Percentiles rank a stretch among this genome's conserved stretches.
phyloP scores from a whole-genome alignment of 2,888 invertebrate genomes.

The Agonopterix arenella region DNA sequence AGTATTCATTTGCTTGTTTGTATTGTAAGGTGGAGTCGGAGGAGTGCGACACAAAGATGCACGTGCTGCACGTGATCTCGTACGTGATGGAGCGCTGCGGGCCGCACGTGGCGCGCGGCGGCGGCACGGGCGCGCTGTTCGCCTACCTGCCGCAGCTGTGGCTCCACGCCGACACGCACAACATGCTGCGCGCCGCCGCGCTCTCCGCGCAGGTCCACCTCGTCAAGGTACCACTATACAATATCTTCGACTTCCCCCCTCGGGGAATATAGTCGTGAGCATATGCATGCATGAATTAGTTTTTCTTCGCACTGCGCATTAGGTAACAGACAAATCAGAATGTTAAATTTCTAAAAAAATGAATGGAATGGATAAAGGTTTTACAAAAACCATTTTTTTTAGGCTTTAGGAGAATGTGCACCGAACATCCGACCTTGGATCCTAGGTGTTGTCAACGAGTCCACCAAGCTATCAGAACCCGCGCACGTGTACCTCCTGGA shows the following conservation, averaged over 20 bases:
- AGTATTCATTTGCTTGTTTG: too few species aligned
- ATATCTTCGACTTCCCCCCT: too few species aligned
- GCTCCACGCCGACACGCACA: slow-evolving; percentile 91
- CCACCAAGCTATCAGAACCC: slow-evolving; percentile 85
- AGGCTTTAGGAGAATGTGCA: slow-evolving; percentile 78
- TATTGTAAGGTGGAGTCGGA: slow-evolving; percentile 84
- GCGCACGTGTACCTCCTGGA: slow-evolving; percentile 94
- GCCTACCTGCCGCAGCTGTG: slow-evolving; percentile 92
- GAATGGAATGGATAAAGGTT: too few species aligned
- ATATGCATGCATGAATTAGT: too few species aligned
- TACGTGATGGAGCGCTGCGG: slow-evolving; percentile 93
- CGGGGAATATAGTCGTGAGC: too few species aligned
- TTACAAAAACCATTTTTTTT: too few species aligned
- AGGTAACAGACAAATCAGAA: too few species aligned
- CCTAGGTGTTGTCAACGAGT: slow-evolving; percentile 66
- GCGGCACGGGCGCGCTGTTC: slow-evolving; percentile 82
- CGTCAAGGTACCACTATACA: slow-evolving; percentile 80
- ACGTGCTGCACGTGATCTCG: slow-evolving; percentile 92
- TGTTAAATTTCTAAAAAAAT: too few species aligned
- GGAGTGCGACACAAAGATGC: slow-evolving; percentile 97
- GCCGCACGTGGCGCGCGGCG: slow-evolving; percentile 84
- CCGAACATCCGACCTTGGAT: slow-evolving; percentile 79
- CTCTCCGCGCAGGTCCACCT: slow-evolving; percentile 91
- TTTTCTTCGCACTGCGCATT: too few species aligned
- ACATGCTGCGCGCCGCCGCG: slow-evolving; percentile 94